These are phyloP conservation scores for Echeneis naucrates DNA, from an alignment of 2,797 vertebrate genomes.

Conservation along the genomic window DNA sequence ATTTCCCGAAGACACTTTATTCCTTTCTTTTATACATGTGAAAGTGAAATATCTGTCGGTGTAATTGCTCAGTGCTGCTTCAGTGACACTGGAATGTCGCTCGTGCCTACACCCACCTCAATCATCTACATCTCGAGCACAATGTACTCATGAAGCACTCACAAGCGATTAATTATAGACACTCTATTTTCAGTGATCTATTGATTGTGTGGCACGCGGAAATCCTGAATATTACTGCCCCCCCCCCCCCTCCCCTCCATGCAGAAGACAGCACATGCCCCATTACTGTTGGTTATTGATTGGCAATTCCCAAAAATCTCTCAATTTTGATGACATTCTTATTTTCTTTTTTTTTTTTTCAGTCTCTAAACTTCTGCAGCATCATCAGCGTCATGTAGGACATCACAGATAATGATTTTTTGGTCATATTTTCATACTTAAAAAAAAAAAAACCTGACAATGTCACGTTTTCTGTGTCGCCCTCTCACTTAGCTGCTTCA, in stretches of 20 bases:
- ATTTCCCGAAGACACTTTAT: conserved; percentile 14
- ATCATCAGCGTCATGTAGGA: conserved; percentile 20
- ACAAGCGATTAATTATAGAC: conserved; percentile 12
- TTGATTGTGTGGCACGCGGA: conserved; percentile 25
- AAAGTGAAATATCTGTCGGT: conserved; percentile 26
- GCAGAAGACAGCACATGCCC: background rate
- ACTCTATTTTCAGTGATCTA: conserved; percentile 20
- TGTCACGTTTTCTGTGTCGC: conserved; percentile 1
- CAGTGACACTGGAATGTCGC: conserved; percentile 37
- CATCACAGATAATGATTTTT: background rate
- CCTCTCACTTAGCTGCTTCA: background rate
- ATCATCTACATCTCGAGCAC: conserved; percentile 24
- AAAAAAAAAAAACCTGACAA: background rate
- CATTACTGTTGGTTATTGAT: conserved; percentile 12
- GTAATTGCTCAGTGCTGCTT: conserved; percentile 30
- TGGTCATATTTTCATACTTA: background rate
- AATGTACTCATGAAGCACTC: conserved; percentile 7
- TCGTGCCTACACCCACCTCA: conserved; percentile 35
- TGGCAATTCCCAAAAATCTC: conserved; percentile 19
- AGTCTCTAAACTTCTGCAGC: conserved; percentile 1
- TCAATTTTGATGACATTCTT: background rate
- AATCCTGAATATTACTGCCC: conserved; percentile 18
- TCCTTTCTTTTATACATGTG: conserved; percentile 24
- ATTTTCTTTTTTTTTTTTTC: background rate
- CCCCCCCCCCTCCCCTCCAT: background rate